phyloP scores from a whole-genome alignment of 1,140 invertebrate species.

The Aporrectodea caliginosa region DNA sequence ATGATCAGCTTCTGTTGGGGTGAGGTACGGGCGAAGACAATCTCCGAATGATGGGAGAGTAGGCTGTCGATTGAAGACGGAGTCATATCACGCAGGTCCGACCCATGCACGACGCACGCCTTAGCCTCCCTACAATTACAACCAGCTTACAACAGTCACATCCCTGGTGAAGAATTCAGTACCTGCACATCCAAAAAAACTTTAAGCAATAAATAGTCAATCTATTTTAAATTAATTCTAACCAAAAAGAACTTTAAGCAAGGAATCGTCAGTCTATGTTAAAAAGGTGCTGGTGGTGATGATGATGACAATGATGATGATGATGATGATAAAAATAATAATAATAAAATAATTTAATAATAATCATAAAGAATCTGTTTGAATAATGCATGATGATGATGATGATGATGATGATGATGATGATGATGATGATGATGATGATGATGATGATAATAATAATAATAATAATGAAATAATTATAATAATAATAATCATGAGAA shows the following conservation, averaged over 20 bases:
- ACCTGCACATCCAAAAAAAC: too few species aligned
- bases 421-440: not conserved
- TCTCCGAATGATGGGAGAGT: conserved; percentile 87
- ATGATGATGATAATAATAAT: not conserved
- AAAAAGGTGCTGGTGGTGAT: too few species aligned
- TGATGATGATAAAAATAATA: too few species aligned
- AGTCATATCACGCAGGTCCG: conserved; percentile 81
- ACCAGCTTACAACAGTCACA: too few species aligned
- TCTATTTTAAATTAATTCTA: too few species aligned
- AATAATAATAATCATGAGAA: not conserved
- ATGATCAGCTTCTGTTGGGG: conserved; percentile 98
- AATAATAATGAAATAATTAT: not conserved
- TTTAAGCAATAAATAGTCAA: too few species aligned
- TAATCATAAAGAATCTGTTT: too few species aligned
- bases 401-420: not conserved
- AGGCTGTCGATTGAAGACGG: conserved; percentile 85
- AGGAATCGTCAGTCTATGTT: too few species aligned
- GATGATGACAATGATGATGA: too few species aligned
- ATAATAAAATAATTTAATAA: too few species aligned
- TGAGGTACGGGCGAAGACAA: conserved; percentile 95
- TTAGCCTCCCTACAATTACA: conserved; percentile 69
- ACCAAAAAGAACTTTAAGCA: too few species aligned
- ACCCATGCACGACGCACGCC: conserved; percentile 90
- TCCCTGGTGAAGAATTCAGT: too few species aligned
- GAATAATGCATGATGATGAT: not conserved